Conservation (phyloP, 2,888 invertebrate species). For the Fragum sueziense region DNA sequence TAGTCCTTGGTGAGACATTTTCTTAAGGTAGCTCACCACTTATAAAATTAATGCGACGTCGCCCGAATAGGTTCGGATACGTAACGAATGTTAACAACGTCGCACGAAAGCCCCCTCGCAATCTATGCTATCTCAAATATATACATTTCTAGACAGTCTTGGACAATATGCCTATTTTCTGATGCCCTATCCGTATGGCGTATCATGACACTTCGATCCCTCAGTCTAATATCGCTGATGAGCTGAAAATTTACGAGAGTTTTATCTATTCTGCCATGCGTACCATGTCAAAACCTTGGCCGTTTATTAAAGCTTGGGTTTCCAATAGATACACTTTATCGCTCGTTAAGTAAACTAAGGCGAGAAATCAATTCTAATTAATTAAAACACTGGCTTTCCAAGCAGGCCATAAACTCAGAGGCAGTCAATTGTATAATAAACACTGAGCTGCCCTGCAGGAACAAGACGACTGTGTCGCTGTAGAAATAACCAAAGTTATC, state of each 20-base stretch:
- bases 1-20: too few species aligned
- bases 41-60: too few species aligned
- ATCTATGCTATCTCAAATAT: too few species aligned
- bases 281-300: constrained; percentile 18
- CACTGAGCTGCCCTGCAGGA: background rate
- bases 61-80: too few species aligned
- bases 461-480: too few species aligned
- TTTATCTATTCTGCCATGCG: constrained; percentile 14
- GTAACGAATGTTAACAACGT: too few species aligned
- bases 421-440: background rate
- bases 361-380: constrained; percentile 16
- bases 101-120: too few species aligned
- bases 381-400: constrained; percentile 3
- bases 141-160: too few species aligned
- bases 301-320: constrained; percentile 21
- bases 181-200: too few species aligned
- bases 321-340: constrained; percentile 25
- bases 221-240: constrained; percentile 19
- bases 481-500: too few species aligned
- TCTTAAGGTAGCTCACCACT: too few species aligned
- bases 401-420: constrained; percentile 11
- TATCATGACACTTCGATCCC: background rate
- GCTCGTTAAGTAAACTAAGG: constrained; percentile 22
- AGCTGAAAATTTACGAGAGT: constrained; percentile 12
- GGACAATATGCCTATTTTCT: too few species aligned